A percentile compares a stretch with the other conserved stretches of the same genome.
Evolutionary conservation across 2,888 invertebrate species (phyloP).

Genomic region (Ichneumoninae sp.): DNA sequence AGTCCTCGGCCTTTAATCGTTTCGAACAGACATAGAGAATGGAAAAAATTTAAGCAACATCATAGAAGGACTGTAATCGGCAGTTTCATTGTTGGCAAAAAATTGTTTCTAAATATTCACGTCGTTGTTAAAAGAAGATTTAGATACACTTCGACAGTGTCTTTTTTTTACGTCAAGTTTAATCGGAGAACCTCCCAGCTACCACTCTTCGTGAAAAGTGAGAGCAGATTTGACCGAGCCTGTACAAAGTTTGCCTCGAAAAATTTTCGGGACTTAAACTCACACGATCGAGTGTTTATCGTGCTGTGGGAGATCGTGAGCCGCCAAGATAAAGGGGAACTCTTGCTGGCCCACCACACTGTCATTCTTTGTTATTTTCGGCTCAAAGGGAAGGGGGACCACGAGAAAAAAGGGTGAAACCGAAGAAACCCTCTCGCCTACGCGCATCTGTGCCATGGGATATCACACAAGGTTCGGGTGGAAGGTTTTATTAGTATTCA

Average conservation of each 20-base stretch:
- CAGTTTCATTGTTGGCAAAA: background rate
- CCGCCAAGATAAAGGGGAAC: slow-evolving; percentile 33
- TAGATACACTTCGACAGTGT: background rate
- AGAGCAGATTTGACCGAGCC: background rate
- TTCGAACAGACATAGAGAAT: background rate
- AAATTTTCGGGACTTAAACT: slow-evolving; percentile 28
- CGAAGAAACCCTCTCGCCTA: background rate
- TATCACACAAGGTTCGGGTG: slow-evolving; percentile 6
- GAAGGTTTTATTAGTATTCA: slow-evolving; percentile 53
- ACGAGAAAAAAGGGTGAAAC: slow-evolving; percentile 1
- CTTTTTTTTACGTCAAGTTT: background rate
- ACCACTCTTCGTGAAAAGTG: background rate
- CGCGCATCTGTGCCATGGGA: slow-evolving; percentile 14
- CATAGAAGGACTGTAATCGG: background rate
- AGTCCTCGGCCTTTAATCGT: background rate
- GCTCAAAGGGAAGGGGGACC: background rate
- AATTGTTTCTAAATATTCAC: background rate
- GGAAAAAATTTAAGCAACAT: too few species aligned
- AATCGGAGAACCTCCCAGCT: background rate
- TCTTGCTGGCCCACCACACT: background rate
- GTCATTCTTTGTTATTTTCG: slow-evolving; percentile 9
- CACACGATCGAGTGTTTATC: slow-evolving; percentile 31
- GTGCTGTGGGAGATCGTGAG: slow-evolving; percentile 5
- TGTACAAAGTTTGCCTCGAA: background rate
- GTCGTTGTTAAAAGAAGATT: background rate